Evolutionary conservation across 2,797 vertebrate species (phyloP).

Genomic region (Epinephelus malabaricus): DNA sequence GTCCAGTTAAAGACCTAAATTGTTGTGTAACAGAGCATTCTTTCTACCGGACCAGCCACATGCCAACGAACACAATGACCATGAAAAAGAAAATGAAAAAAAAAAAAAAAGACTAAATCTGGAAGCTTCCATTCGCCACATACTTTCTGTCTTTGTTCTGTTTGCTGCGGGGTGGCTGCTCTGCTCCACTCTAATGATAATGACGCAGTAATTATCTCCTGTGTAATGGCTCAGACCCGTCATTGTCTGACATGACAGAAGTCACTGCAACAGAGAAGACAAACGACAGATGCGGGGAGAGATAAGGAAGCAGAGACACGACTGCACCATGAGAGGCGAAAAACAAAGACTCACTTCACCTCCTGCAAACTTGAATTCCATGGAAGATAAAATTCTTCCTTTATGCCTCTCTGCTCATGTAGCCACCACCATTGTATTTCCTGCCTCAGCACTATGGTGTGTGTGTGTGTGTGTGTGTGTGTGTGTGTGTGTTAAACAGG

Average conservation of each 20-base stretch:
- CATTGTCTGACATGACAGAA: conserved; percentile 48
- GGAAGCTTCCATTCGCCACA: conserved; percentile 12
- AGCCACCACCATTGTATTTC: conserved; percentile 28
- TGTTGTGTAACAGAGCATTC: neutral
- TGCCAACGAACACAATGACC: neutral
- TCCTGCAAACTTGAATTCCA: conserved; percentile 11
- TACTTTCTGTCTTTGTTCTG: conserved; percentile 22
- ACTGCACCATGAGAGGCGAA: neutral
- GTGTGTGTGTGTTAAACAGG: conserved; percentile 38
- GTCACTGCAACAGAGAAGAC: conserved; percentile 37
- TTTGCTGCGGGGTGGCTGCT: conserved; percentile 36
- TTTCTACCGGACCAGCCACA: neutral
- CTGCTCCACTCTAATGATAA: conserved; percentile 53
- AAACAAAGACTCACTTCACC: conserved; percentile 23
- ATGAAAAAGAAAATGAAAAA: neutral
- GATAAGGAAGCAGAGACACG: conserved; percentile 20
- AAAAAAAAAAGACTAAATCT: conserved; percentile 6
- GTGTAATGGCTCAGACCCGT: conserved; percentile 37
- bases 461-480: too few species aligned
- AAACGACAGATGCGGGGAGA: conserved; percentile 11
- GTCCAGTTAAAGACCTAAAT: too few species aligned
- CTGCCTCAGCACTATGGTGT: conserved; percentile 3
- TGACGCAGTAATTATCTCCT: conserved; percentile 54
- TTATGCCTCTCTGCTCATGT: neutral
- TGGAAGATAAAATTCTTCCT: conserved; percentile 14